Evolutionary conservation across 2,888 invertebrate species (phyloP), one percentile per base, ranked within the genome.

Genomic region (Athetis lepigone): DNA sequence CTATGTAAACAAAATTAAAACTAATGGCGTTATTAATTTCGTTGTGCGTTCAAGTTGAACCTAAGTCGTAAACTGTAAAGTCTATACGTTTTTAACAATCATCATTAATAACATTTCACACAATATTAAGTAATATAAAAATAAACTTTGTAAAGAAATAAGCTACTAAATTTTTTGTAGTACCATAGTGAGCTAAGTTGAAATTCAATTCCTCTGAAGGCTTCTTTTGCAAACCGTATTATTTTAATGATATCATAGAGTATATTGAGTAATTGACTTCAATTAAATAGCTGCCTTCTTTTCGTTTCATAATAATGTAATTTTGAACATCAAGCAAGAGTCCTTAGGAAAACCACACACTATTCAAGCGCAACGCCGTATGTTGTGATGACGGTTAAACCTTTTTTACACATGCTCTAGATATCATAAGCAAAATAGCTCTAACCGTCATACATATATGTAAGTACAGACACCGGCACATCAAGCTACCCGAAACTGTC

Each of bases 191-290:
- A n/a, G n/a, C n/a, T n/a, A n/a, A 29, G 29, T 29, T 37, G 37
- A 37, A 37, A 37, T 37, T 8, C 36, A 36, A n/a, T 36, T 39
- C 7, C n/a, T 39, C 16, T 4, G 4, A 2, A 16, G 1, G 1
- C 3, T 27, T 57, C 16, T 62, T 33, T 47, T 49, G 27, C 6
- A 21, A 45, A 16, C 11, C 18, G 19, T 13, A n/a, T 25, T 29
- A 16, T 23, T 37, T 37, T 21, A 36, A 19, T 21, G n/a, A 36
- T 36, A 47, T n/a, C 18, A 29, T 45, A 54, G 16, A 43, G 11
- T 45, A 68, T 18, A 61, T 51, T 70, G 50, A 49, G 55, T 78
- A 77, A 77, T 77, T 77, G 77, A 77, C 77, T 64, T 65, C 33
- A 69, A 64, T 75, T 18, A 39, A 66, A 66, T 66, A 66, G 63